Evolutionary conservation across 2,888 invertebrate species (phyloP).

Genomic region (Erebia epiphron): DNA sequence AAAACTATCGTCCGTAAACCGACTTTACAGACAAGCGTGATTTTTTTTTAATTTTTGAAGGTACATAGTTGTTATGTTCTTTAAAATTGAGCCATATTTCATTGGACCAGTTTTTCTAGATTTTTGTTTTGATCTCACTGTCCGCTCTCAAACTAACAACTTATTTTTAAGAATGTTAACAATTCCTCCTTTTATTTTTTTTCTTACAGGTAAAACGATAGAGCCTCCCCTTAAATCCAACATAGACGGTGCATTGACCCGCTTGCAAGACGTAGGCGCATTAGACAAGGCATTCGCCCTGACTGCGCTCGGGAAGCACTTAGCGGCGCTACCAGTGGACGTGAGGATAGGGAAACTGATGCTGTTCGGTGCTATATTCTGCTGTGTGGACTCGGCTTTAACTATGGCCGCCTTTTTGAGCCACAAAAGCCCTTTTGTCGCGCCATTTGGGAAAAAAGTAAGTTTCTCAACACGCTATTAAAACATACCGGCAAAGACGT

Average conservation of each 20-base stretch:
- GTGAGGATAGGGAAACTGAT: constrained; percentile 96
- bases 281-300: constrained; percentile 88
- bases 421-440: constrained; percentile 90
- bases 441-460: constrained; percentile 88
- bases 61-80: too few species aligned
- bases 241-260: constrained; percentile 86
- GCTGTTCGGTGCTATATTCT: constrained; percentile 95
- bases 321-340: constrained; percentile 95
- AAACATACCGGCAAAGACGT: too few species aligned
- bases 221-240: constrained; percentile 88
- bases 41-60: too few species aligned
- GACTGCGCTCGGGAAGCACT: constrained; percentile 93
- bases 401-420: constrained; percentile 94
- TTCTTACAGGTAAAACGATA: constrained; percentile 83
- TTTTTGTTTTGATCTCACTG: too few species aligned
- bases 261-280: constrained; percentile 91
- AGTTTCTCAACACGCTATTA: not conserved
- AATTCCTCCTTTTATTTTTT: not conserved
- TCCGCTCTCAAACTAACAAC: too few species aligned
- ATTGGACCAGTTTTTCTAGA: too few species aligned
- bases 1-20: too few species aligned
- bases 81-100: too few species aligned
- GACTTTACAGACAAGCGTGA: too few species aligned
- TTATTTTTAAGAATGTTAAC: not conserved
- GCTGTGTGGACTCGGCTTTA: constrained; percentile 95